A percentile compares a stretch with the other conserved stretches of the same genome.
These are phyloP conservation scores for Tetragnatha versicolor DNA, from an alignment of 1,140 invertebrate genomes.

Conservation along the genomic window DNA sequence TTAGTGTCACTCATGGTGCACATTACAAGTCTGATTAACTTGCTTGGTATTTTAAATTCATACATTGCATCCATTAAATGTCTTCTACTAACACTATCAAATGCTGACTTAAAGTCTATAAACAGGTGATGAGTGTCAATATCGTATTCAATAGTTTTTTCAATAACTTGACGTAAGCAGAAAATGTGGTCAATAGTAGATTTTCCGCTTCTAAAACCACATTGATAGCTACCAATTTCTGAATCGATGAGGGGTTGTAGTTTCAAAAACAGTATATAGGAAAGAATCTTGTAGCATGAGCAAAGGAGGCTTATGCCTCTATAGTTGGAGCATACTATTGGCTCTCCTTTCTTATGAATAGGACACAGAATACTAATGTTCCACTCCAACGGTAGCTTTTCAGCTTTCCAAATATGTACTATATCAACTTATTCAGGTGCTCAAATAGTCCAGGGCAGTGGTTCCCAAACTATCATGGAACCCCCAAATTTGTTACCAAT, in stretches of 20 bases:
- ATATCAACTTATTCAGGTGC: neutral
- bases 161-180: neutral
- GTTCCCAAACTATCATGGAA: too few species aligned
- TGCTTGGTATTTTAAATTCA: neutral
- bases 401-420: neutral
- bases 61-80: neutral
- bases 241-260: neutral
- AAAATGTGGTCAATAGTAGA: neutral
- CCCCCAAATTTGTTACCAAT: too few species aligned
- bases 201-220: neutral
- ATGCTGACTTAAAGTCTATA: conserved; percentile 5
- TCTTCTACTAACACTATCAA: too few species aligned
- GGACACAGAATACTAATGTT: neutral
- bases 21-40: neutral
- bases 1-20: neutral
- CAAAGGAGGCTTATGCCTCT: conserved; percentile 4
- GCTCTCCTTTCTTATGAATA: neutral
- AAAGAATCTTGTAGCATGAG: conserved; percentile 6
- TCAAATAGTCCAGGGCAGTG: too few species aligned
- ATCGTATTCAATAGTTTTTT: neutral
- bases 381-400: neutral
- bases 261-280: neutral
- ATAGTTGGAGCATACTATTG: conserved; percentile 12
- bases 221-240: neutral
- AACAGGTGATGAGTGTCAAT: conserved; percentile 7